Evolutionary conservation across 2,113 vertebrate genomes (phyloP).

Genomic region (Melanostigma gelatinosum): DNA sequence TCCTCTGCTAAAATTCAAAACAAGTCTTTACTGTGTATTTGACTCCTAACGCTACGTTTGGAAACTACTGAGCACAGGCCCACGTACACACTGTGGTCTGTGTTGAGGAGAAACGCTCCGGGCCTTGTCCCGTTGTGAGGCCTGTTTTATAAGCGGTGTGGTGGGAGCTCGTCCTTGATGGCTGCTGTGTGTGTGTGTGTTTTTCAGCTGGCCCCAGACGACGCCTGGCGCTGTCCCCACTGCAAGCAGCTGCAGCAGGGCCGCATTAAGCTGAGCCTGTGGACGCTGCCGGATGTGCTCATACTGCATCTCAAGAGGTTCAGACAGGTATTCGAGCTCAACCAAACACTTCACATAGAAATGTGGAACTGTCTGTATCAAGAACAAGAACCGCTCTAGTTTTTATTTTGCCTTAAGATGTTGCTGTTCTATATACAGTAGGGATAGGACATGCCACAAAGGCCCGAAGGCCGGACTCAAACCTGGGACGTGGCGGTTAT

Average conservation of each 20-base stretch:
- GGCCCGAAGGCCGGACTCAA: not conserved
- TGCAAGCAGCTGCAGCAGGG: constrained; percentile 99
- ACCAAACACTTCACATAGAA: not conserved
- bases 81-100: constrained; percentile 61
- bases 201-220: constrained; percentile 93
- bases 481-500: not conserved
- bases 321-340: constrained; percentile 86
- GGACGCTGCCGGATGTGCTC: constrained; percentile 97
- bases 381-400: not conserved
- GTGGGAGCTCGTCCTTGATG: constrained; percentile 61
- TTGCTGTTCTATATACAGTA: not conserved
- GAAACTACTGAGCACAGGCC: constrained; percentile 34
- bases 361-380: not conserved
- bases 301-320: constrained; percentile 98
- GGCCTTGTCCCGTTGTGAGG: constrained; percentile 49
- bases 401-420: not conserved
- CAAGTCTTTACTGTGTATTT: constrained; percentile 44
- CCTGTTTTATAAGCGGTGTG: constrained; percentile 49
- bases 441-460: not conserved
- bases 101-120: constrained; percentile 19
- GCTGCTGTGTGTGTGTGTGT: constrained; percentile 29
- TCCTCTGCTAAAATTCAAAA: constrained; percentile 4
- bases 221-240: constrained; percentile 98
- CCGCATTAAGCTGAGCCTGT: constrained; percentile 95
- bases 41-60: constrained; percentile 60